A percentile compares a stretch with the other conserved stretches of the same genome.
These are phyloP conservation scores for Tillus elongatus DNA, from an alignment of 2,888 invertebrate genomes.

Conservation along the genomic window DNA sequence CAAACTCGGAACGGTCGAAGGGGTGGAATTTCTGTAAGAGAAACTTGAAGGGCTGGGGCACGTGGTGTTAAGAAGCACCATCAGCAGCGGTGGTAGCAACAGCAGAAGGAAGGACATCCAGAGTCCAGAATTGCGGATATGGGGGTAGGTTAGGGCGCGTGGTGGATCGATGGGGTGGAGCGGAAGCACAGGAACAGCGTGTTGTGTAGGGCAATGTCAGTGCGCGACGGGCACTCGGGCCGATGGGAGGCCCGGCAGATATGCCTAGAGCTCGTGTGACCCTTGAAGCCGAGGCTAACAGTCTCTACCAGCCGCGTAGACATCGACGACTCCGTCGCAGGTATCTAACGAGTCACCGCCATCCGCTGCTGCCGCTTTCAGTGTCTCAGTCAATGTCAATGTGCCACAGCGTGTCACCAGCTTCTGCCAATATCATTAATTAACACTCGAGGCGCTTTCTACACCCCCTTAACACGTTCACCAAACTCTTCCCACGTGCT, in stretches of 20 bases:
- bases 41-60: too few species aligned
- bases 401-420: neutral
- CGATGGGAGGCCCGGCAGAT: constrained; percentile 33
- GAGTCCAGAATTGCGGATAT: constrained; percentile 16
- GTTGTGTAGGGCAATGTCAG: constrained; percentile 18
- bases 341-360: constrained; percentile 14
- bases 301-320: constrained; percentile 30
- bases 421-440: too few species aligned
- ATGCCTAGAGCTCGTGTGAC: constrained; percentile 33
- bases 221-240: constrained; percentile 31
- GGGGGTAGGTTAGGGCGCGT: neutral
- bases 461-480: too few species aligned
- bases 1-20: too few species aligned
- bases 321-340: constrained; percentile 28
- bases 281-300: constrained; percentile 29
- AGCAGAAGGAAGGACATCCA: constrained; percentile 27
- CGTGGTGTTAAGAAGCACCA: too few species aligned
- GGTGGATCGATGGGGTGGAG: neutral
- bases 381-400: neutral
- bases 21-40: too few species aligned
- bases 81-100: too few species aligned
- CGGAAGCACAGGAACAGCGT: constrained; percentile 5
- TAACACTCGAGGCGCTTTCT: too few species aligned
- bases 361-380: constrained; percentile 7
- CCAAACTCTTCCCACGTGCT: too few species aligned